Conservation (phyloP, 2,888 invertebrate genomes). For the Lagria hirta region DNA sequence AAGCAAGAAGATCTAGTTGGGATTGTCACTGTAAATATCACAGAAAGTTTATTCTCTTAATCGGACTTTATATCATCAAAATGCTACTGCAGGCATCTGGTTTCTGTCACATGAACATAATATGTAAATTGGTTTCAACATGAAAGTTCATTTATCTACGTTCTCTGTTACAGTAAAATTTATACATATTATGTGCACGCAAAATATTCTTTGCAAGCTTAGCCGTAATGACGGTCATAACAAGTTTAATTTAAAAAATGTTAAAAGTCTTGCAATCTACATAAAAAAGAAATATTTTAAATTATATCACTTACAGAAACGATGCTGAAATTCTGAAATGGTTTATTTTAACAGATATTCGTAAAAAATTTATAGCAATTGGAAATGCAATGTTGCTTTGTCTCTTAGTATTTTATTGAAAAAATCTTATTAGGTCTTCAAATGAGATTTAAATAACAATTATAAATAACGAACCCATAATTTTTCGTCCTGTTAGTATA, state of each 20-base stretch:
- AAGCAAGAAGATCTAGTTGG: background rate
- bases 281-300: slow-evolving; percentile 45
- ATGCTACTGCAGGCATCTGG: slow-evolving; percentile 3
- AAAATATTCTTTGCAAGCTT: slow-evolving; percentile 17
- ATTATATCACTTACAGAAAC: slow-evolving; percentile 39
- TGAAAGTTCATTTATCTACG: slow-evolving; percentile 24
- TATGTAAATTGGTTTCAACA: slow-evolving; percentile 23
- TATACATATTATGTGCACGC: slow-evolving; percentile 4
- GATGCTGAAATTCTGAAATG: too few species aligned
- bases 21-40: background rate
- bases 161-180: slow-evolving; percentile 15
- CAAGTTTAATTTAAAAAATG: slow-evolving; percentile 37
- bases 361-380: too few species aligned
- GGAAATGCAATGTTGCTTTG: too few species aligned
- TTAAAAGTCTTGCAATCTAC: slow-evolving; percentile 39
- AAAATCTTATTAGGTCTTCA: slow-evolving; percentile 16
- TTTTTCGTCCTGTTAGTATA: too few species aligned
- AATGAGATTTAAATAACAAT: slow-evolving; percentile 13
- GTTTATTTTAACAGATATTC: too few species aligned
- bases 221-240: slow-evolving; percentile 32
- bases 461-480: too few species aligned
- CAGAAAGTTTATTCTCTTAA: slow-evolving; percentile 8
- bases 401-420: slow-evolving; percentile 24
- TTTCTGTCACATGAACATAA: slow-evolving; percentile 8
- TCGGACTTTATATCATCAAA: slow-evolving; percentile 10